Percentiles rank a stretch among this genome's conserved stretches.
Evolutionary conservation across 2,888 invertebrate species (phyloP).

Genomic region (Spodoptera picta): DNA sequence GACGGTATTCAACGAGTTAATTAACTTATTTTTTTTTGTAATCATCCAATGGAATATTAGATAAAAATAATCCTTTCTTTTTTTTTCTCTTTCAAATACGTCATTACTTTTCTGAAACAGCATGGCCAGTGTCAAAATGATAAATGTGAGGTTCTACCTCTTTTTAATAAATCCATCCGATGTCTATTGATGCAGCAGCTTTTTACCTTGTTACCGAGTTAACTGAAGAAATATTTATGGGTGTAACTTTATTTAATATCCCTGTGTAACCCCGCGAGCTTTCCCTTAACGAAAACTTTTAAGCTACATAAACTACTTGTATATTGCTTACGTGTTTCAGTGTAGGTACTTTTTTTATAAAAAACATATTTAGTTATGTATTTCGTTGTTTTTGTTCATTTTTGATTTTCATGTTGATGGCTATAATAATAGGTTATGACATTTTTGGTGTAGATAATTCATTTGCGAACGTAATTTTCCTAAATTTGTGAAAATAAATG

Average conservation of each 20-base stretch:
- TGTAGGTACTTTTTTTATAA: background rate
- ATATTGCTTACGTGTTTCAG: slow-evolving; percentile 41
- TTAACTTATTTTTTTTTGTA: too few relatives aligned
- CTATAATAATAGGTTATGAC: too few relatives aligned
- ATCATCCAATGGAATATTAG: too few relatives aligned
- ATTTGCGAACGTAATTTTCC: too few relatives aligned
- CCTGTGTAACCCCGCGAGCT: slow-evolving; percentile 56
- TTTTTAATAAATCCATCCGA: slow-evolving; percentile 60
- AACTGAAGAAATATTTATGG: slow-evolving; percentile 88
- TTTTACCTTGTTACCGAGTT: slow-evolving; percentile 79
- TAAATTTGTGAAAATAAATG: too few relatives aligned
- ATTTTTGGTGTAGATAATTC: too few relatives aligned
- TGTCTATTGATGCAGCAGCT: slow-evolving; percentile 59
- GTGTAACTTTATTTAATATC: slow-evolving; percentile 88
- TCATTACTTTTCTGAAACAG: background rate
- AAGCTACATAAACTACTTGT: slow-evolving; percentile 73
- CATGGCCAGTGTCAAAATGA: slow-evolving; percentile 43
- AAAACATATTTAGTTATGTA: background rate
- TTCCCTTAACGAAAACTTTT: slow-evolving; percentile 76
- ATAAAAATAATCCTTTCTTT: background rate
- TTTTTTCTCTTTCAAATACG: background rate
- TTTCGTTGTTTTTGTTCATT: too few relatives aligned
- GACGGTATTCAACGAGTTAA: too few relatives aligned
- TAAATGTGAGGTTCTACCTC: slow-evolving; percentile 42
- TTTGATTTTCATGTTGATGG: too few relatives aligned